Base-by-base conservation (phyloP, 2,113 vertebrate genomes). In the Eubucco bourcierii region DNA sequence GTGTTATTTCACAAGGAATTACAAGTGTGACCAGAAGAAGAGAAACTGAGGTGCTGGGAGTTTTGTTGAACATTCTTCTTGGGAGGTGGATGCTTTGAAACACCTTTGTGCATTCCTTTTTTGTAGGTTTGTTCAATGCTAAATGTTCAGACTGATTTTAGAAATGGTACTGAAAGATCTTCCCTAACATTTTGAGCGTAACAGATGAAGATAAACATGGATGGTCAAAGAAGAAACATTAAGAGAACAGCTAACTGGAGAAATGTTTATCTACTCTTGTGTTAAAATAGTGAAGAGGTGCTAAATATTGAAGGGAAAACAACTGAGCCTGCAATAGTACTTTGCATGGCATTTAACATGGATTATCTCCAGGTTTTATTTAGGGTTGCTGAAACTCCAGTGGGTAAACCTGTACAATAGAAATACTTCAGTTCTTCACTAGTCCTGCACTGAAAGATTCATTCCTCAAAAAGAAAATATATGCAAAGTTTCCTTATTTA, bases 61-160 rank as follows among this genome's bases (percentile, higher is more conserved):
- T 34, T 94, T 31, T 80, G n/a, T 37, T 88, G 70, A 70, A 46
- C 7, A 10, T 74, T 71, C 14, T 73, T 58, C 20, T 28, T 78
- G 75, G 70, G 68, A 83, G 77, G 31, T 1, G 71, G 52, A 72
- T 17, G 16, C 72, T 65, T 72, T 90, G 72, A 84, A 93, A 74
- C 56, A 34, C 37, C 80, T 71, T 4, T 10, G 1, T 93, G 31
- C 95, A 15, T 91, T 94, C 83, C 86, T 79, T 97, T 79, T 97
- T 60, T 97, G 73, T 96, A 98, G 98, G 97, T 98, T 73, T 98
- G 98, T 78, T 98, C 98, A 23, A 68, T 98, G 84, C 93, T 98
- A 74, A 98, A 97, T 27, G 34, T 98, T 66, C 98, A 96, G 53
- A 94, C 98, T 2, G 97, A 98, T 93, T 98, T 97, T 88, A 96